phyloP scores from a whole-genome alignment of 2,888 invertebrate genomes.

The Petrophora chlorosata region DNA sequence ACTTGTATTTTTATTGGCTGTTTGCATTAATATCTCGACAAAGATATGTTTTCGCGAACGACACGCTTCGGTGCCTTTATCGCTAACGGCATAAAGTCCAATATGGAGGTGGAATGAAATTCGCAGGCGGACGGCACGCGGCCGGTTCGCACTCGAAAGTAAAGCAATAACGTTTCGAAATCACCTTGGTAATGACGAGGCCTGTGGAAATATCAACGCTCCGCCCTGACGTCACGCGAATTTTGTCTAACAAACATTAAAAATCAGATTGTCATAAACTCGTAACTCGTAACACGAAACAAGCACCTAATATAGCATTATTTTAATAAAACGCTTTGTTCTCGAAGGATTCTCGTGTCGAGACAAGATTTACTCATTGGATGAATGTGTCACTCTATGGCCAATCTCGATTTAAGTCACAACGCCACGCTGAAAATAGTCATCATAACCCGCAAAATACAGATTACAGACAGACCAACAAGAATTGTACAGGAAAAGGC shows the following conservation, averaged over 20 bases:
- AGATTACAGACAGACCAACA: slow-evolving; percentile 41
- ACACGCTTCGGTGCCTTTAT: slow-evolving; percentile 53
- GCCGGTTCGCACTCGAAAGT: slow-evolving; percentile 55
- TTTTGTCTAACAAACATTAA: slow-evolving; percentile 48
- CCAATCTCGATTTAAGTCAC: slow-evolving; percentile 23
- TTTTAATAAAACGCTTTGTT: slow-evolving; percentile 40
- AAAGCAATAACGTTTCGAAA: slow-evolving; percentile 57
- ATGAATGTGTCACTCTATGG: slow-evolving; percentile 17
- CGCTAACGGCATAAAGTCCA: slow-evolving; percentile 47
- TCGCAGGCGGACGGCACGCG: slow-evolving; percentile 40
- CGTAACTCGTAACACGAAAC: slow-evolving; percentile 43
- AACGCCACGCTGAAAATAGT: slow-evolving; percentile 48
- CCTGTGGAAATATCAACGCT: slow-evolving; percentile 50
- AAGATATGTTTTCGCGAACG: slow-evolving; percentile 56
- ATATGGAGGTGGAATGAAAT: slow-evolving; percentile 41
- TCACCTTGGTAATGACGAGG: slow-evolving; percentile 59
- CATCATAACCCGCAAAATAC: slow-evolving; percentile 40
- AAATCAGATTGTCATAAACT: slow-evolving; percentile 28
- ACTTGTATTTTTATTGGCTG: slow-evolving; percentile 74
- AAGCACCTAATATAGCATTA: slow-evolving; percentile 35
- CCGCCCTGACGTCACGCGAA: slow-evolving; percentile 52
- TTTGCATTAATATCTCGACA: slow-evolving; percentile 67
- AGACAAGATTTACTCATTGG: slow-evolving; percentile 26
- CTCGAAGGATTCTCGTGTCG: slow-evolving; percentile 28
- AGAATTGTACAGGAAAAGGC: slow-evolving; percentile 65